Evolutionary conservation across 2,888 invertebrate species (phyloP), one percentile per base, ranked within the genome.

Genomic region (Andrena marginata): DNA sequence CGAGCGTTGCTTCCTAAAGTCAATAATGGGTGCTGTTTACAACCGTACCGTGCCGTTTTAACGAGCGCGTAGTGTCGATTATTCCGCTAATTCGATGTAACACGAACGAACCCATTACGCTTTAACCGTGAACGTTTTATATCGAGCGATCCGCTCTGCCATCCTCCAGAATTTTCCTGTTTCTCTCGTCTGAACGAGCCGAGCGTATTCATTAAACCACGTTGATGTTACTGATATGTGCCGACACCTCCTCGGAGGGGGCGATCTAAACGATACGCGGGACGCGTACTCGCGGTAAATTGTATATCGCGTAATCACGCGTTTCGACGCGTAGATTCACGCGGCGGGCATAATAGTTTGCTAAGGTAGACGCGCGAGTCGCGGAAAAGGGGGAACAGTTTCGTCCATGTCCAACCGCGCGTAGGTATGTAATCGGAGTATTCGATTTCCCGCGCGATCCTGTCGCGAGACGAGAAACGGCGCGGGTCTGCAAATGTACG

Each of bases 11-110:
- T 85, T 68, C 64, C 56, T 70, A 13, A 42, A 78, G 86, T 86
- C 86, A 74, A 86, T 78, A 83, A 86, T 59, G 67, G 76, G 77
- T 82, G 73, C 78, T 81, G 85, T 85, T 80, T 67, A 42, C 71
- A 70, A 73, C 54, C 77, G 71, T 84, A 71, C 26, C 48, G 49
- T 64, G 56, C 35, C 63, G 33, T 70, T 73, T 63, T 67, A 70
- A 48, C 59, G 56, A 56, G 29, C 60, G 35, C 35, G 51, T 62
- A 33, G 23, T 20, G 31, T 59, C 64, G 26, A 69, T 33, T 63
- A 48, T 59, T 8, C 23, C 23, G 20, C 8, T 10, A 7, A 6
- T 51, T 78, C 56, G 29, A 35, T 56, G 33, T 68, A 64, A 64
- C 13, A 13, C 23, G 29, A 64, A 74, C 67, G n/a, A 73, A 60